These are phyloP conservation scores for Liasis olivaceus DNA, from an alignment of 2,797 vertebrate species.

Conservation along the genomic window DNA sequence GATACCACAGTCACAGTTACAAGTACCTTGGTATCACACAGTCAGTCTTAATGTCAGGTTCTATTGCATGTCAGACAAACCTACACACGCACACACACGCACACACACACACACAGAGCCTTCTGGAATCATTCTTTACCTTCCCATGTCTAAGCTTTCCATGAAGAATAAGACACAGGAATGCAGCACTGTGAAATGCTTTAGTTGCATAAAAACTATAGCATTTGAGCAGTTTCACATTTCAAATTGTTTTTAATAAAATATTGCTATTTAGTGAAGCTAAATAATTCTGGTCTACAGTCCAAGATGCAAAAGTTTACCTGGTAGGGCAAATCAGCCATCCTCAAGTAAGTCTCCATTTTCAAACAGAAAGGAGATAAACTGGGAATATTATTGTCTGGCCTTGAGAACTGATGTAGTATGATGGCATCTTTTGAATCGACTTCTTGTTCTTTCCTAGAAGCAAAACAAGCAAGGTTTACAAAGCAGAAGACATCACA, in stretches of 20 bases:
- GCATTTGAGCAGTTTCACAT: neutral
- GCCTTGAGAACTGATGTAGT: constrained; percentile 97
- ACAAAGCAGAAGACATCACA: neutral
- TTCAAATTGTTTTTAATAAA: neutral
- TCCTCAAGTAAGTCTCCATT: constrained; percentile 96
- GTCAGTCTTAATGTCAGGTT: too few relatives aligned
- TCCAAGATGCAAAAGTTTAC: constrained; percentile 69
- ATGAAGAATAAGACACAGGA: neutral
- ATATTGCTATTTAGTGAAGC: neutral
- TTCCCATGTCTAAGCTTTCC: neutral
- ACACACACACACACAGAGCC: too few relatives aligned
- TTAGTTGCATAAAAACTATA: neutral
- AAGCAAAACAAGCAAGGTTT: constrained; percentile 52
- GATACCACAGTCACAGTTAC: too few relatives aligned
- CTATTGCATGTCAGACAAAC: too few relatives aligned
- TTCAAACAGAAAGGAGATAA: constrained; percentile 97
- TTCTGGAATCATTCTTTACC: neutral
- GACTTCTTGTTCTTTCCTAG: constrained; percentile 93
- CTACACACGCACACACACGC: too few relatives aligned
- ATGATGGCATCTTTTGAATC: constrained; percentile 98
- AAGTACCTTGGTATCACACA: too few relatives aligned
- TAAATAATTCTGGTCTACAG: neutral
- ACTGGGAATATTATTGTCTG: constrained; percentile 91
- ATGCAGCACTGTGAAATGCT: neutral
- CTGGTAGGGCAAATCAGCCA: constrained; percentile 98